phyloP scores from a whole-genome alignment of 2,113 vertebrate genomes.

The Podilymbus podiceps region DNA sequence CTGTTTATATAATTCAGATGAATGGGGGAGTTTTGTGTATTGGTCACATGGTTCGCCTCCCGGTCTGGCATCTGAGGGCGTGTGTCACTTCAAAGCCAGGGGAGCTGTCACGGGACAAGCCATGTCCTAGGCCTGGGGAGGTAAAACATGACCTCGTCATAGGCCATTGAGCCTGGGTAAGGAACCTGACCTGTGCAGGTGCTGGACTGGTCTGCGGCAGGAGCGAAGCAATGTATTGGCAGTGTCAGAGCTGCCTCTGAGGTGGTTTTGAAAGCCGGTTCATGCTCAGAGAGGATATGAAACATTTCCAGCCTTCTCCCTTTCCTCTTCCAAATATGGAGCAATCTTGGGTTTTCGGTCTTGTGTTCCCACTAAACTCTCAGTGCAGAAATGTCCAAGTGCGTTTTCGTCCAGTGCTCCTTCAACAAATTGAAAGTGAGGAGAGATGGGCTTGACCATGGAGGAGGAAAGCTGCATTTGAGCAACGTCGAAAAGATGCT shows the following conservation, averaged over 20 bases:
- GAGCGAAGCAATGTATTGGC: not conserved
- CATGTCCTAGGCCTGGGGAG: not conserved
- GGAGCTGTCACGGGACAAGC: fast-evolving
- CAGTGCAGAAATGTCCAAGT: not conserved
- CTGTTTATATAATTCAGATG: not conserved
- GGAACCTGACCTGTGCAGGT: fast-evolving
- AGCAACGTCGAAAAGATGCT: not conserved
- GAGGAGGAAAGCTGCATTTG: not conserved
- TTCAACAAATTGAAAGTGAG: not conserved
- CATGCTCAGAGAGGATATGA: not conserved
- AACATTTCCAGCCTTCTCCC: not conserved
- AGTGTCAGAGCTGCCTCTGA: not conserved
- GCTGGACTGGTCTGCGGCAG: not conserved
- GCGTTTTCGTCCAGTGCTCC: not conserved
- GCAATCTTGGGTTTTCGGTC: not conserved
- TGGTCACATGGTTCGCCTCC: not conserved
- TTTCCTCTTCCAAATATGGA: not conserved
- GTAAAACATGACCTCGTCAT: fast-evolving
- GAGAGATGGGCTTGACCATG: not conserved
- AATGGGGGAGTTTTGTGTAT: not conserved
- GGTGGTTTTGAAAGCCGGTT: not conserved
- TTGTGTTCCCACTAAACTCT: not conserved
- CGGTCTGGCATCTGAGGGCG: not conserved
- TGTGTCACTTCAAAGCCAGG: not conserved
- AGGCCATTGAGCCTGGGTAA: not conserved